phyloP scores from a whole-genome alignment of 1,140 invertebrate genomes.

The Formica exsecta region DNA sequence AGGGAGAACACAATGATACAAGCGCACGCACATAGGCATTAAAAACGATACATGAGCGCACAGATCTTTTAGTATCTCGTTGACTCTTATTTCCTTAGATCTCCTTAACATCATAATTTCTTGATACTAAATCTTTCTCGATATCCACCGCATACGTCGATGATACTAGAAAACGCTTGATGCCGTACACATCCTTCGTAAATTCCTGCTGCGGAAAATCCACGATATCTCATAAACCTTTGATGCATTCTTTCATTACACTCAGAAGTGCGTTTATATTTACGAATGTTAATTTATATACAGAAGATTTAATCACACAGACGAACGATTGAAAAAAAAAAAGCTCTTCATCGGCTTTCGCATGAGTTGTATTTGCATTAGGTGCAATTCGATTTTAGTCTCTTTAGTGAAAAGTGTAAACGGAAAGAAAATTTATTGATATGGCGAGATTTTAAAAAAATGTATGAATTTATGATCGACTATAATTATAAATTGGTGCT shows the following conservation, averaged over 20 bases:
- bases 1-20: conserved; percentile 56
- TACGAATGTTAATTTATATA: neutral
- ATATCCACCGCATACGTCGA: neutral
- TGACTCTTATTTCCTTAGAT: conserved; percentile 21
- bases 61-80: conserved; percentile 60
- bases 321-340: neutral
- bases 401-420: conserved; percentile 44
- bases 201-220: conserved; percentile 44
- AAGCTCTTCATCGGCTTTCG: conserved; percentile 26
- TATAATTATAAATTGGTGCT: conserved; percentile 82
- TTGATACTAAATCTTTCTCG: neutral
- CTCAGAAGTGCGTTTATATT: conserved; percentile 20
- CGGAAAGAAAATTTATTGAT: conserved; percentile 63
- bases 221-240: conserved; percentile 5
- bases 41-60: conserved; percentile 60
- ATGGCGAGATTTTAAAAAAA: conserved; percentile 16
- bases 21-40: conserved; percentile 59
- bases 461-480: conserved; percentile 63
- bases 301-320: neutral
- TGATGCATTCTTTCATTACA: neutral
- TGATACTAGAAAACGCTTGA: neutral
- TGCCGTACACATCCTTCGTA: conserved; percentile 3
- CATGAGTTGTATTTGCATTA: conserved; percentile 38
- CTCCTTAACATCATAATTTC: conserved; percentile 14
- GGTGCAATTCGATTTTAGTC: conserved; percentile 51